phyloP scores from a whole-genome alignment of 2,113 vertebrate genomes.

The Camelus dromedarius region DNA sequence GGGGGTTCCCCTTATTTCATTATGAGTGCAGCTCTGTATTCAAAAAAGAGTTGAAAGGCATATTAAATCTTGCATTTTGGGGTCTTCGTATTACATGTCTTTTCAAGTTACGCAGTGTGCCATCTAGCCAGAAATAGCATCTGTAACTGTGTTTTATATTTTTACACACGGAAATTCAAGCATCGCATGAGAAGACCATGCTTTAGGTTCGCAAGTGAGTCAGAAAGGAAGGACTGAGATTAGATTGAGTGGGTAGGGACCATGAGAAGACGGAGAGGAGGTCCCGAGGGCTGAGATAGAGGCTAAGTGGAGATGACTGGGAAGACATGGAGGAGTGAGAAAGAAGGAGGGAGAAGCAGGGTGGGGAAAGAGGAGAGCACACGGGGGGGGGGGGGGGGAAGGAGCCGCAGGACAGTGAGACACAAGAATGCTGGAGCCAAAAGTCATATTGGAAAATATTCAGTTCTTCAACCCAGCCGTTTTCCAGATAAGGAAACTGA shows the following conservation, averaged over 20 bases:
- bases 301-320: neutral
- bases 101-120: neutral
- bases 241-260: too few relatives aligned
- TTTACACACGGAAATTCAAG: neutral
- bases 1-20: neutral
- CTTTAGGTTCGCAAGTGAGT: neutral
- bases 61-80: neutral
- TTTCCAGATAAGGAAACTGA: neutral
- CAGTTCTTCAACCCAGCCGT: neutral
- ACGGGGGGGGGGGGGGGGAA: neutral
- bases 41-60: neutral
- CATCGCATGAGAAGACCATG: neutral
- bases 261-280: neutral
- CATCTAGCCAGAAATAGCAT: neutral
- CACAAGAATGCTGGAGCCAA: neutral
- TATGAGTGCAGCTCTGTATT: neutral
- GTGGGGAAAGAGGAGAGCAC: neutral
- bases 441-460: neutral
- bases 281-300: neutral
- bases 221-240: neutral
- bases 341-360: neutral
- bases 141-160: neutral
- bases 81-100: neutral
- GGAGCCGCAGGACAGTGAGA: too few relatives aligned
- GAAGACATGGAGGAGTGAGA: neutral